Base-by-base conservation (phyloP, 2,113 vertebrate genomes). In the Etheostoma spectabile region DNA sequence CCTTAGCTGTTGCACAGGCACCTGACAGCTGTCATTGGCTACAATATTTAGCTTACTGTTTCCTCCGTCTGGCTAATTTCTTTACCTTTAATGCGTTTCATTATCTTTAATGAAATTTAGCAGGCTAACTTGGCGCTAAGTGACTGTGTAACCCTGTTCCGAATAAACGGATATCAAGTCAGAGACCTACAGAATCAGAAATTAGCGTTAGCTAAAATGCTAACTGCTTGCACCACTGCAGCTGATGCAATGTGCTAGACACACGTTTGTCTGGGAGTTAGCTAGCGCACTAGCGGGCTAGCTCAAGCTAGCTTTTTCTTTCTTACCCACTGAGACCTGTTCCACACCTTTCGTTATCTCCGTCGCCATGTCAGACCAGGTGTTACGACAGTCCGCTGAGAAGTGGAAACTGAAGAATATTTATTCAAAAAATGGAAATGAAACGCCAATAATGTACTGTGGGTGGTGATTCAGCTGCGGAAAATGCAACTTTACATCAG, bases 251-350 rank as follows among this genome's bases (percentile, higher is more conserved):
- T 69, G 56, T 10, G 8, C n/a, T 1, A 0, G 4, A 1, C 66
- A 81, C 87, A 83, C 83, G 82, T 80, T 84, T 80, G 62, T 49
- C 1, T 2, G 22, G 51, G 8, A 48, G 68, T 67, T 70, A 73
- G 73, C 84, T 51, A 30, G 30, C 30, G 48, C 59, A 14, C 16
- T 4, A 64, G 52, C 2, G 5, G 0, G 24, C 27, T 82, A 49
- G 33, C 65, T 21, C 1, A 0, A 21, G 10, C 18, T 24, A 4
- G 38, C 33, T 18, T 1, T 13, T 53, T 74, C 8, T 51, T n/a
- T n/a, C 93, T 94, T 92, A 95, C 94, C 86, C n/a, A 94, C 85
- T 2, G 94, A 93, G 12, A 95, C 71, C 24, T 91, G 27, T 3
- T 55, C 89, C 84, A 91, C 83, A 63, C 35, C 74, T 88, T 82